Percentiles rank a stretch among this genome's conserved stretches.
These are phyloP conservation scores for Spicauda simplicius DNA, from an alignment of 2,888 invertebrate species.

Conservation along the genomic window DNA sequence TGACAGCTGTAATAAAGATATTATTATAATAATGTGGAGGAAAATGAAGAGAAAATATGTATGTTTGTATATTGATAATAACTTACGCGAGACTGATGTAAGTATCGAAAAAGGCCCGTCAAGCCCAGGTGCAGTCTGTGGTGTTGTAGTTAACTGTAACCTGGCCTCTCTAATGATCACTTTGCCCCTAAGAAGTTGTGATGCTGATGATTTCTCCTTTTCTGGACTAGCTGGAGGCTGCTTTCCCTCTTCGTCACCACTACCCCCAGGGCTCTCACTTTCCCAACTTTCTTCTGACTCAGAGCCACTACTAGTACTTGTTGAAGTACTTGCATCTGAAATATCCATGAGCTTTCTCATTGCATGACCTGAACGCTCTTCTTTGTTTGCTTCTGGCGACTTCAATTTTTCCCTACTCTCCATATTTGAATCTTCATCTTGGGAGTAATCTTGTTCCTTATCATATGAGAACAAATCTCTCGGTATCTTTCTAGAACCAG, in stretches of 20 bases:
- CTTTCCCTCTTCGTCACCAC: conserved; percentile 72
- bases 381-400: conserved; percentile 63
- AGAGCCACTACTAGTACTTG: conserved; percentile 75
- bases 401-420: conserved; percentile 67
- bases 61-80: not conserved
- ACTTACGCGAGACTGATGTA: conserved; percentile 72
- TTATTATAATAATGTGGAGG: not conserved
- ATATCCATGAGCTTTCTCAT: conserved; percentile 79
- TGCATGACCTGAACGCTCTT: conserved; percentile 75
- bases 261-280: conserved; percentile 68
- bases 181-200: conserved; percentile 86
- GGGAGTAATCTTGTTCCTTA: conserved; percentile 68
- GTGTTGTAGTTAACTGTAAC: conserved; percentile 84
- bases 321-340: conserved; percentile 79
- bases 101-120: conserved; percentile 88
- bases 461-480: conserved; percentile 74
- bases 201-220: conserved; percentile 72
- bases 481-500: conserved; percentile 59
- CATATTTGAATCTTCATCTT: conserved; percentile 74
- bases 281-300: conserved; percentile 79
- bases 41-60: no score
- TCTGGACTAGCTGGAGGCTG: conserved; percentile 74
- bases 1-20: conserved; percentile 68
- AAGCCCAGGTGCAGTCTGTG: conserved; percentile 72
- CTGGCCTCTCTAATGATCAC: conserved; percentile 89